Conservation (phyloP, 2,113 vertebrate genomes). For the Pelvicachromis taeniatus region DNA sequence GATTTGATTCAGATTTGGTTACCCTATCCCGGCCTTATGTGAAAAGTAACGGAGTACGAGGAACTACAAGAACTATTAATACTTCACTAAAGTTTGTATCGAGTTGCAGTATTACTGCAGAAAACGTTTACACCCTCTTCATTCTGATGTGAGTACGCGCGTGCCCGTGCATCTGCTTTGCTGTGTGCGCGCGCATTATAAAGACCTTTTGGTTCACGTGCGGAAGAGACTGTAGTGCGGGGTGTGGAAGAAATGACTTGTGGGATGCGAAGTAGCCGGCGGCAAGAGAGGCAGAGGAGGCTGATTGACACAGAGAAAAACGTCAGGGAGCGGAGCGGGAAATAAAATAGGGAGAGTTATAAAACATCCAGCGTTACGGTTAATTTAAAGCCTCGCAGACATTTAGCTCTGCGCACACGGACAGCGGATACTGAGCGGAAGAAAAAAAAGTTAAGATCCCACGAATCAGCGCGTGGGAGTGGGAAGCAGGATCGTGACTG, state of each 20-base stretch:
- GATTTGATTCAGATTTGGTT: neutral
- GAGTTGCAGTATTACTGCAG: neutral
- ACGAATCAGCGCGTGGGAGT: slow-evolving; percentile 64
- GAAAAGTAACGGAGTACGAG: neutral
- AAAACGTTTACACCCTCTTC: neutral
- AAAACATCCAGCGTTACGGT: neutral
- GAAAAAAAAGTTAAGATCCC: slow-evolving; percentile 55
- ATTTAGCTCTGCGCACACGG: neutral
- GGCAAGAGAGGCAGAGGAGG: slow-evolving; percentile 4
- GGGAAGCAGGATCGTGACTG: slow-evolving; percentile 66
- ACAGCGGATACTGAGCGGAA: slow-evolving; percentile 13
- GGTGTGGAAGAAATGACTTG: slow-evolving; percentile 40
- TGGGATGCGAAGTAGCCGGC: slow-evolving; percentile 49
- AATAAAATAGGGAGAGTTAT: neutral
- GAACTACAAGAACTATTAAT: neutral
- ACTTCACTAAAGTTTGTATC: neutral
- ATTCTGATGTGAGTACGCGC: neutral
- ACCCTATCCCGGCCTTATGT: neutral
- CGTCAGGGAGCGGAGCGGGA: slow-evolving; percentile 9
- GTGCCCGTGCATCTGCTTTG: neutral
- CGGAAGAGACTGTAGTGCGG: slow-evolving; percentile 12
- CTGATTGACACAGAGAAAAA: neutral
- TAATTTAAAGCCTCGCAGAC: neutral
- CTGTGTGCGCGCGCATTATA: slow-evolving; percentile 39
- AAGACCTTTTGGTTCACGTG: slow-evolving; percentile 34